Evolutionary conservation across 1,140 invertebrate species (phyloP), one percentile per base, ranked within the genome.

Genomic region (Macrobrachium rosenbergii): DNA sequence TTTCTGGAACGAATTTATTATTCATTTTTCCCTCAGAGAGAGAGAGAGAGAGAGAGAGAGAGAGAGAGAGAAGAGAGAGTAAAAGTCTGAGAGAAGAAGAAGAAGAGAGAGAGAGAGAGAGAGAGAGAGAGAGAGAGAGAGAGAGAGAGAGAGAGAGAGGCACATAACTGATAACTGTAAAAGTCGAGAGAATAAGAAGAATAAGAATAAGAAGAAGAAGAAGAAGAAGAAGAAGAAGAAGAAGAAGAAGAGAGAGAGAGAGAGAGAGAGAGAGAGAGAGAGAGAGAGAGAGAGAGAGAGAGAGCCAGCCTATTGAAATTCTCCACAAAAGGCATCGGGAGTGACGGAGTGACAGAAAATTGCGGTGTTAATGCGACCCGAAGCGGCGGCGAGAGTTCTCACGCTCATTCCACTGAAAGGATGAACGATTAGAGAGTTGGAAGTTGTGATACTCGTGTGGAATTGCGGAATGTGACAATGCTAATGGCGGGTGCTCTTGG

Each of bases 21-120:
- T 10, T 69, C 64, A n/a, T 3, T 17, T 19, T 11, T 28, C 64
- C 10, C 19, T 21, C 64, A 67, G 23, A 67, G 23, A 67, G 64
- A 19, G 21, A 37, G 37, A 23, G 21, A 72, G 67, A 37, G 37
- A 37, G 16, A 28, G 67, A 17, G 37, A 8, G 67, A 28, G 67
- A 37, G 67, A 72, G 5, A 67, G 21, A 23, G 23, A 67, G 5
- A n/a, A 17, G 37, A 8, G 67, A 28, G 67, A 37, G 67, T n/a
- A 16, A 67, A 17, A 28, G 23, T 11, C 3, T 5, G 64, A 67
- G 64, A 72, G 67, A 28, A n/a, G 21, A 7, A 17, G 21, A 17
- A 8, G 8, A 19, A 69, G 14, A 69, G 67, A 69, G 67, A 21
- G 67, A 69, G 67, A 69, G 67, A 69, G 67, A 69, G 67, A 69